Evolutionary conservation across 2,888 invertebrate species (phyloP).

Genomic region (Lycia hirtaria): DNA sequence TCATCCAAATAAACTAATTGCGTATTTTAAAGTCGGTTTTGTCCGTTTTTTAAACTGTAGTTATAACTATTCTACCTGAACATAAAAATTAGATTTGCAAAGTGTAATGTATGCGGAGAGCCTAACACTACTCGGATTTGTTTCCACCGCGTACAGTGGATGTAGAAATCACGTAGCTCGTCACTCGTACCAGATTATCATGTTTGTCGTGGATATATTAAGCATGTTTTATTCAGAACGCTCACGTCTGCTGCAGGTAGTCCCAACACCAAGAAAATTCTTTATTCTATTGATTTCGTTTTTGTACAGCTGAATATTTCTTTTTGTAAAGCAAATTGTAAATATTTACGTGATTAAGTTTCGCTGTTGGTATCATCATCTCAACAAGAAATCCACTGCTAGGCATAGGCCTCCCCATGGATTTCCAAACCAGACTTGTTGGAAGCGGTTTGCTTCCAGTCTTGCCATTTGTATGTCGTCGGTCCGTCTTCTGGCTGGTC

Average conservation of each 20-base stretch:
- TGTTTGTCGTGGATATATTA: slow-evolving; percentile 50
- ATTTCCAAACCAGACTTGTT: no score
- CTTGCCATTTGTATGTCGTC: no score
- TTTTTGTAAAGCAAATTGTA: neutral
- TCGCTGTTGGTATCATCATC: no score
- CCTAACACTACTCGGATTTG: slow-evolving; percentile 46
- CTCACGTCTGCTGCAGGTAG: slow-evolving; percentile 40
- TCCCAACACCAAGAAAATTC: slow-evolving; percentile 44
- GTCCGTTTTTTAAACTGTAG: no score
- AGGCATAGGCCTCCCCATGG: no score
- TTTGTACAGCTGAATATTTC: neutral
- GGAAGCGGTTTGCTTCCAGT: no score
- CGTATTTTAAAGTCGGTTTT: no score
- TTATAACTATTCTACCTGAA: neutral
- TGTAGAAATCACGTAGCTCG: slow-evolving; percentile 45
- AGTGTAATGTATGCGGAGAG: slow-evolving; percentile 8
- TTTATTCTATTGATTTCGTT: slow-evolving; percentile 40
- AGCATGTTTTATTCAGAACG: slow-evolving; percentile 39
- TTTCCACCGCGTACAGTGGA: slow-evolving; percentile 44
- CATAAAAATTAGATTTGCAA: neutral
- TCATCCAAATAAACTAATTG: no score
- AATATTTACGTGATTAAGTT: no score
- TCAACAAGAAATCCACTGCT: no score
- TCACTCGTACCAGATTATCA: slow-evolving; percentile 48
- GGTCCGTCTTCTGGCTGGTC: no score